Base-by-base conservation (phyloP, 2,888 invertebrate species). In the Tenthredo distinguenda region DNA sequence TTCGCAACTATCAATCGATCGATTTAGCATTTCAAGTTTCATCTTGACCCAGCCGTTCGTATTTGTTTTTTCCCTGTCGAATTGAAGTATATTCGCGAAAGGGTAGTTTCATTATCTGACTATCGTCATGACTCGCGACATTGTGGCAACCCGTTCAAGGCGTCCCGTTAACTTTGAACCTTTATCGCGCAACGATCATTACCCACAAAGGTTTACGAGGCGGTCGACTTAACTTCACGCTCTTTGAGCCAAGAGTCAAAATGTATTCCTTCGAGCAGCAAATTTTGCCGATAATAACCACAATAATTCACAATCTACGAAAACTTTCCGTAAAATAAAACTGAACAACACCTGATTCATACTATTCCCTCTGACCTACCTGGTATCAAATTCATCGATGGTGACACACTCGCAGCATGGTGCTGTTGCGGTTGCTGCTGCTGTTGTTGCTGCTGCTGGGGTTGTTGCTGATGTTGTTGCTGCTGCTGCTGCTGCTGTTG, bases 361-460 rank as follows among this genome's bases (percentile, higher is more conserved):
- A 47, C 15, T 2, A 72, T 72, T 40, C 9, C 18, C 12, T 62
- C 7, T 12, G 21, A 62, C 40, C n/a, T 62, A 81, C 81, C 81
- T 62, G 62, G 6, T 10, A 62, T 26, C 31, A 62, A 18, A 81
- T n/a, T 76, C 7, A 74, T 15, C 5, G 84, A 58, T 21, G 84
- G 84, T 18, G 74, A 72, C 15, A 76, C 84, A 15, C 74, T 84
- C 18, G 74, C 43, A 50, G 79, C 47, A 74, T 81, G 62, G 21
- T 81, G 81, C 10, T 85, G 85, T 55, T 85, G 85, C 15, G 81
- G 79, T 3, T 3, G 68, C n/a, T 34, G 65, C 58, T 76, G 68
- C 62, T 68, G 85, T 18, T 86, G 87, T 34, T 81, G 81, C 2
- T 85, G 85, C 37, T 85, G 85, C 9, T 85, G 79, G 1, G 18